Evolutionary conservation across 2,797 vertebrate genomes (phyloP).

Genomic region (Esox lucius): DNA sequence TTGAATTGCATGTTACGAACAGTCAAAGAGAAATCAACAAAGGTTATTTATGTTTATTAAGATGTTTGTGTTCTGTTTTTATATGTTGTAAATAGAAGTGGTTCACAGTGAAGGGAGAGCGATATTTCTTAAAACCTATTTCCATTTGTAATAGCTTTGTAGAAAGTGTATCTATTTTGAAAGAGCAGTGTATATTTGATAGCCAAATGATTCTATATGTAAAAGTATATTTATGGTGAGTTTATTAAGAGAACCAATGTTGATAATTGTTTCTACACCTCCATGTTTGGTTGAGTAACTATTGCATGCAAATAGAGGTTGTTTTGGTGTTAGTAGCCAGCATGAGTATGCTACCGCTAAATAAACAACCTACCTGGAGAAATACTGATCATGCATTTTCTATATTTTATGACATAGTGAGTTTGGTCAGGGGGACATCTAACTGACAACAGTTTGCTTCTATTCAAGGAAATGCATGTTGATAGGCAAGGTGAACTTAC

Average conservation of each 20-base stretch:
- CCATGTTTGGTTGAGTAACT: conserved; percentile 38
- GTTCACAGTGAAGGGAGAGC: conserved; percentile 56
- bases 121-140: conserved; percentile 53
- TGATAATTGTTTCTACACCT: conserved; percentile 36
- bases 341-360: neutral
- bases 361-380: conserved; percentile 17
- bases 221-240: conserved; percentile 66
- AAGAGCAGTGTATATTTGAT: conserved; percentile 74
- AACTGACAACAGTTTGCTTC: conserved; percentile 9
- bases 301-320: conserved; percentile 57
- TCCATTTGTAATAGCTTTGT: conserved; percentile 76
- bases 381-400: conserved; percentile 29
- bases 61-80: conserved; percentile 39
- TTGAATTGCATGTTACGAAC: conserved; percentile 59
- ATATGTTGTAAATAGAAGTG: conserved; percentile 66
- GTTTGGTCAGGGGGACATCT: conserved; percentile 31
- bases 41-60: conserved; percentile 53
- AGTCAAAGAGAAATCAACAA: conserved; percentile 47
- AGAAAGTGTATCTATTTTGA: conserved; percentile 75
- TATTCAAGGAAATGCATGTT: neutral
- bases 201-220: conserved; percentile 53
- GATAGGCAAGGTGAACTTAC: neutral
- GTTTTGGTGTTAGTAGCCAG: conserved; percentile 36
- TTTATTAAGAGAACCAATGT: conserved; percentile 30
- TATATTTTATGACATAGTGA: conserved; percentile 5